A percentile compares a stretch with the other conserved stretches of the same genome.
These are phyloP conservation scores for Chloroceryle inda DNA, from an alignment of 2,797 vertebrate species.

Conservation along the genomic window DNA sequence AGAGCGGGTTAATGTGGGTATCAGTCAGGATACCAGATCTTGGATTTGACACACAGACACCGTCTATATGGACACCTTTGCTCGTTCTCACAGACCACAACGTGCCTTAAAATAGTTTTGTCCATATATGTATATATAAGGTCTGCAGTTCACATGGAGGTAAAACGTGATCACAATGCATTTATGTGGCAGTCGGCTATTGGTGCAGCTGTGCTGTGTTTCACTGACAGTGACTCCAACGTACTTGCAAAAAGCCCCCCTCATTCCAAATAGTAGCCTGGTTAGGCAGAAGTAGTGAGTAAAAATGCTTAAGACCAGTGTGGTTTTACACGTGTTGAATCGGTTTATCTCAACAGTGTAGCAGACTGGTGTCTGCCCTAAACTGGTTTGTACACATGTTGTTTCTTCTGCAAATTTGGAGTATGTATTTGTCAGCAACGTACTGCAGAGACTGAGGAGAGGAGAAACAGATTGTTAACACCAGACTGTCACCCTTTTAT, in stretches of 20 bases:
- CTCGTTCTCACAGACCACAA: neutral
- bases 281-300: neutral
- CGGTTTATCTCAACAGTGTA: neutral
- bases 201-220: neutral
- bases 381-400: fast-evolving
- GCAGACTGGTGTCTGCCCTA: neutral
- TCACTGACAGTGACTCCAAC: neutral
- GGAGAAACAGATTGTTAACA: fast-evolving
- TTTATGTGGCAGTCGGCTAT: neutral
- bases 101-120: neutral
- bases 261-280: neutral
- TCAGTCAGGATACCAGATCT: neutral
- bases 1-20: neutral
- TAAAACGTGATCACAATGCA: neutral
- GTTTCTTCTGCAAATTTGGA: neutral
- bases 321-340: neutral
- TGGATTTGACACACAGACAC: neutral
- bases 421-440: neutral
- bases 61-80: neutral
- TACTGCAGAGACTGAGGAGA: neutral
- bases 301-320: neutral
- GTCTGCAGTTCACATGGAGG: neutral
- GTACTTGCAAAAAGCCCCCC: neutral
- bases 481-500: neutral
- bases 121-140: neutral